Base-by-base conservation (phyloP, 2,888 invertebrate genomes). In the Sesia apiformis region DNA sequence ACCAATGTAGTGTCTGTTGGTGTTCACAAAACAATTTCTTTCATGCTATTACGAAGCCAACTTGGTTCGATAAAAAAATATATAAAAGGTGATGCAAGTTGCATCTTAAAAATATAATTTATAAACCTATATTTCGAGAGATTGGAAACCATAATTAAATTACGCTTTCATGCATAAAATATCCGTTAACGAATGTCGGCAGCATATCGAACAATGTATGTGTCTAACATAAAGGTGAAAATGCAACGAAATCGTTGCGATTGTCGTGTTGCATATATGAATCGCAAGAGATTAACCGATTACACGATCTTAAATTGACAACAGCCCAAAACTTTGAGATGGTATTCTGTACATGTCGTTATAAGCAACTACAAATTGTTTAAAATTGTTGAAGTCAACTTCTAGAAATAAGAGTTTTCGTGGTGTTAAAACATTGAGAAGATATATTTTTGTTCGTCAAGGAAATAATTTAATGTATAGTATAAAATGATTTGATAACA, bases 121-220 rank as follows among this genome's bases (percentile, higher is more conserved):
- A 46, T 46, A n/a, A 4, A 23, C 46, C 46, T 8, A 46, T 46
- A 46, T 46, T 8, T 46, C 23, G 46, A 8, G 23, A 4, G 46
- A 46, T 46, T 46, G 46, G 46, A 50, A 63, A 63, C 62, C 64
- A 63, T 80, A 81, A 79, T 79, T 78, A 77, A 79, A 80, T 78
- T 74, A 78, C 67, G 73, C 63, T 72, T 76, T 74, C 77, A 75
- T 74, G 75, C 74, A 80, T 81, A 78, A 80, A 76, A 74, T 71
- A 65, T 68, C 66, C 66, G 65, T 74, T 71, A 67, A 52, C 5
- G 56, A 58, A 53, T 54, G 52, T 54, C 56, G 23, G 23, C 23
- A 23, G 23, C 23, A 23, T 23, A 23, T 55, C 42, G 42, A 6
- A 6, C 7, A 42, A 40, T 40, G 41, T 52, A 7, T 23, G 40